Conservation (phyloP, 2,113 vertebrate genomes). For the Cygnus atratus region DNA sequence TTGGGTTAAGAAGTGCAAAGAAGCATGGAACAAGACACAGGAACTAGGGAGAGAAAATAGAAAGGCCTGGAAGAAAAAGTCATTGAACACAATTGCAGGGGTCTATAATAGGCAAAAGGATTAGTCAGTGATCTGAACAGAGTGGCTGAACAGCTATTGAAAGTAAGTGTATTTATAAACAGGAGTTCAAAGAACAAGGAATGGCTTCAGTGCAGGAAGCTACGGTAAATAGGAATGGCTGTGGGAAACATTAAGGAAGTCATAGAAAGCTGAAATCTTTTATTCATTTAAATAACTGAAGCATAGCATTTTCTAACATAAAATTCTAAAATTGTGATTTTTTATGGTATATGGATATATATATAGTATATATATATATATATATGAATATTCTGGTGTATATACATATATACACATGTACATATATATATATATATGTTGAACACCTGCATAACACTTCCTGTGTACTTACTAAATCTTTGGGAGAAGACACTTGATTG, state of each 20-base stretch:
- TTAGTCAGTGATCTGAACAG: background rate
- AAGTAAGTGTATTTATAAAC: conserved; percentile 4
- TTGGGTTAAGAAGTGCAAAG: background rate
- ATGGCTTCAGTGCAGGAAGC: background rate
- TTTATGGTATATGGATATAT: background rate
- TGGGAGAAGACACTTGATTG: background rate
- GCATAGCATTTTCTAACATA: background rate
- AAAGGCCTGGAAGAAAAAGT: background rate
- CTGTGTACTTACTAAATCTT: background rate
- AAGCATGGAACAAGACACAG: background rate
- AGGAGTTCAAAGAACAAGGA: background rate
- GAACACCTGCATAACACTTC: background rate
- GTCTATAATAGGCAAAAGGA: background rate
- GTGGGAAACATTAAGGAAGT: background rate
- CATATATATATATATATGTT: no score
- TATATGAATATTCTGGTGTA: no score
- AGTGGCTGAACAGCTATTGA: background rate
- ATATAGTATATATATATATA: no score
- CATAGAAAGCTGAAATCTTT: background rate
- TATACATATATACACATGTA: no score
- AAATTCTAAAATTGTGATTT: background rate
- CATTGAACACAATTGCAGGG: background rate
- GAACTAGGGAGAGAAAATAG: background rate
- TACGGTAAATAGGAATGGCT: background rate
- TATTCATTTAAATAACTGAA: background rate